Evolutionary conservation across 1,140 invertebrate species (phyloP).

Genomic region (Odontomachus brunneus): DNA sequence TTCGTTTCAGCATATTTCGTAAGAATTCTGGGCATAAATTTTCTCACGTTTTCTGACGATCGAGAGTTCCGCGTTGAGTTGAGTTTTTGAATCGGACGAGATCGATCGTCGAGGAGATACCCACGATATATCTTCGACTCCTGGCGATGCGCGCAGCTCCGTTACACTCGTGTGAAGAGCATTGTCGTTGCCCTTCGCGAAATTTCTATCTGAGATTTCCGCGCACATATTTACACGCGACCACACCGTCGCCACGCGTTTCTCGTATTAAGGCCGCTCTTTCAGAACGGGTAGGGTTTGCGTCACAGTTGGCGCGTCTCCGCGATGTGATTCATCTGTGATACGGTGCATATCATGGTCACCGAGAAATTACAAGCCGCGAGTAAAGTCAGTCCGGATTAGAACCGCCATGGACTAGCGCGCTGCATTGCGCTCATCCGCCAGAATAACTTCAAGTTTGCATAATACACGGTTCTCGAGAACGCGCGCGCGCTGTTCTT

Average conservation of each 20-base stretch:
- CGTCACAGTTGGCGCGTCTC: constrained; percentile 2
- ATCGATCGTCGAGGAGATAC: not conserved
- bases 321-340: not conserved
- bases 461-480: constrained; percentile 66
- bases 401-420: constrained; percentile 25
- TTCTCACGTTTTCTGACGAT: too few relatives aligned
- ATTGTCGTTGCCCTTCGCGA: not conserved
- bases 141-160: not conserved
- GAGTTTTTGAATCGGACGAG: too few relatives aligned
- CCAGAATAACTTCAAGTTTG: constrained; percentile 73
- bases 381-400: constrained; percentile 41
- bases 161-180: not conserved
- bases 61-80: too few relatives aligned
- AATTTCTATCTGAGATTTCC: not conserved
- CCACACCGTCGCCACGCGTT: not conserved
- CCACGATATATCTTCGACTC: not conserved
- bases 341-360: constrained; percentile 25
- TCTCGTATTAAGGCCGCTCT: not conserved
- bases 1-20: too few relatives aligned
- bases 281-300: not conserved
- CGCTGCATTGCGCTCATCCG: constrained; percentile 66
- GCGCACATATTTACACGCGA: too few relatives aligned
- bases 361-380: constrained; percentile 44
- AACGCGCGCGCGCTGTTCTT: constrained; percentile 37
- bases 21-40: too few relatives aligned